A percentile compares a stretch with the other conserved stretches of the same genome.
Evolutionary conservation across 2,113 vertebrate species (phyloP).

Genomic region (Ailuropoda melanoleuca): DNA sequence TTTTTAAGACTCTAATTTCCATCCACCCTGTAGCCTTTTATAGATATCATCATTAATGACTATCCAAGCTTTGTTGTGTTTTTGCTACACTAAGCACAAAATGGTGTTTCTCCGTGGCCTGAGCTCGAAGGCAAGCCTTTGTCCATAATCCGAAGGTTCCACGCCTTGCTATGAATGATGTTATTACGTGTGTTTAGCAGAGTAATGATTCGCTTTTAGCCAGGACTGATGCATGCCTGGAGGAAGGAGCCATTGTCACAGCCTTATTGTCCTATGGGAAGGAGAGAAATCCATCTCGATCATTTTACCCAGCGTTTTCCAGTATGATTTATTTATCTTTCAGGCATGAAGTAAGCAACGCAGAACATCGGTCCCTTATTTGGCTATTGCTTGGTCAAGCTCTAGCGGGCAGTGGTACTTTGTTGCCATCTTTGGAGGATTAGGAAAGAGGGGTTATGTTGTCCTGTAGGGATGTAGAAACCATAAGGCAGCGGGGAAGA

Average conservation of each 20-base stretch:
- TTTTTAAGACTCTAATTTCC: conserved; percentile 13
- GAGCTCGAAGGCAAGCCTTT: neutral
- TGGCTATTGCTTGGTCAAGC: neutral
- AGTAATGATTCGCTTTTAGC: neutral
- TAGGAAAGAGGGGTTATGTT: neutral
- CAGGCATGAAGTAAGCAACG: neutral
- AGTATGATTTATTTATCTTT: neutral
- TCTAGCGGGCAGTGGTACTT: neutral
- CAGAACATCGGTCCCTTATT: neutral
- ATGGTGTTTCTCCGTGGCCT: neutral
- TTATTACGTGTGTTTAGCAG: neutral
- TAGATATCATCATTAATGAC: neutral
- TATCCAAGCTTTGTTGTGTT: conserved; percentile 19
- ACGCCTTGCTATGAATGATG: neutral
- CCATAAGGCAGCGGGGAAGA: neutral
- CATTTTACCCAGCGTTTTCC: neutral
- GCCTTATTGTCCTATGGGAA: neutral
- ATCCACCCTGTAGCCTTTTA: neutral
- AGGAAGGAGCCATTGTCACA: neutral
- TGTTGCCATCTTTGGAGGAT: neutral
- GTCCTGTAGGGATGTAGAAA: neutral
- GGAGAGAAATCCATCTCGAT: neutral
- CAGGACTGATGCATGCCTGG: neutral
- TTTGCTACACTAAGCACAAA: neutral
- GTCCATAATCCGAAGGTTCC: neutral